A percentile compares a stretch with the other conserved stretches of the same genome.
phyloP scores from a whole-genome alignment of 1,140 invertebrate species.

The Drosophila saltans region DNA sequence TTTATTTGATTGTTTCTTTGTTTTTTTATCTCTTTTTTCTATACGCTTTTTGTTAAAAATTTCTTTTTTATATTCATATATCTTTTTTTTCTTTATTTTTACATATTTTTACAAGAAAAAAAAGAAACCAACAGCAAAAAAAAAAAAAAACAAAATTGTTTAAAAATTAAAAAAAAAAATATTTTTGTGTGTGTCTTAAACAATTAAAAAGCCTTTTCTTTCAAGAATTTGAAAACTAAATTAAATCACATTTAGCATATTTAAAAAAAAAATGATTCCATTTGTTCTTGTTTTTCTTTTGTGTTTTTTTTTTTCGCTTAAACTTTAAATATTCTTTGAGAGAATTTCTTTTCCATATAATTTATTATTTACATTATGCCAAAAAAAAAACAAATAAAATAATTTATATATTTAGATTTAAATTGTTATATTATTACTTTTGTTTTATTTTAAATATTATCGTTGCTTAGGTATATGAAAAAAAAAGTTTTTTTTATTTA shows the following conservation, averaged over 20 bases:
- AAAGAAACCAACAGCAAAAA: constrained; percentile 18
- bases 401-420: constrained; percentile 29
- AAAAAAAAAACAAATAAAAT: constrained; percentile 41
- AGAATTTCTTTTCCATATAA: constrained; percentile 41
- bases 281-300: constrained; percentile 25
- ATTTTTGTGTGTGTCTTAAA: constrained; percentile 49
- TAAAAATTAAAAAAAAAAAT: constrained; percentile 45
- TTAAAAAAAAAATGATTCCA: constrained; percentile 35
- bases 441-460: constrained; percentile 19
- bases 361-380: constrained; percentile 65
- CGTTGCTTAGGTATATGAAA: constrained; percentile 67
- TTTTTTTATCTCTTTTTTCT: constrained; percentile 6
- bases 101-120: constrained; percentile 45
- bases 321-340: constrained; percentile 14
- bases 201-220: constrained; percentile 71
- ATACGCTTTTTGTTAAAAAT: constrained; percentile 7
- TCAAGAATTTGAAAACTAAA: constrained; percentile 64
- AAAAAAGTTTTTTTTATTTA: constrained; percentile 54
- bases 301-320: constrained; percentile 11
- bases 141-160: constrained; percentile 25
- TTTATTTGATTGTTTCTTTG: background rate
- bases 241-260: constrained; percentile 78
- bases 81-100: constrained; percentile 36
- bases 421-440: constrained; percentile 27
- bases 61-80: background rate